Evolutionary conservation across 2,888 invertebrate species (phyloP).

Genomic region (Ceraclea dissimilis): DNA sequence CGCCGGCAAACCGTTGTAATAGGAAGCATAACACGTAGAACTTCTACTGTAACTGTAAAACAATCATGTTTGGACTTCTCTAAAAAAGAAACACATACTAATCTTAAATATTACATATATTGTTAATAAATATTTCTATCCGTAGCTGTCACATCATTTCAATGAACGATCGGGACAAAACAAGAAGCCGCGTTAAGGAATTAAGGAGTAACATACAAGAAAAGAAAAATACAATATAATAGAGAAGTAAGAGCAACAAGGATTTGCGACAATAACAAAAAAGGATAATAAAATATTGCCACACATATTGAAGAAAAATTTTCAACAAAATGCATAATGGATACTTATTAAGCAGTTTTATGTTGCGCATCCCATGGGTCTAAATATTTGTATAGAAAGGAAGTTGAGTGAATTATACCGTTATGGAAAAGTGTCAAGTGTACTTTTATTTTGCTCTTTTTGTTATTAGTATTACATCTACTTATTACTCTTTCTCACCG

Average conservation of each 20-base stretch:
- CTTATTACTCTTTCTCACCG: too few species aligned
- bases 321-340: background rate
- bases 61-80: too few species aligned
- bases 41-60: too few species aligned
- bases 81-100: too few species aligned
- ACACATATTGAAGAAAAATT: background rate
- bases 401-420: too few species aligned
- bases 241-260: background rate
- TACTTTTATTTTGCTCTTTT: too few species aligned
- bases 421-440: too few species aligned
- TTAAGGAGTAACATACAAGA: background rate
- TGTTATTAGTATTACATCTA: too few species aligned
- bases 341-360: background rate
- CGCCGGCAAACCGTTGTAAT: too few species aligned
- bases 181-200: background rate
- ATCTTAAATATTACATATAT: too few species aligned
- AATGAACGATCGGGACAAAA: background rate
- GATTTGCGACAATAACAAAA: too few species aligned
- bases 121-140: background rate
- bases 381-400: background rate
- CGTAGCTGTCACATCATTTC: background rate
- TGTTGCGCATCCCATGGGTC: background rate
- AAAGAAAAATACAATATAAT: background rate
- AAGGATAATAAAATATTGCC: background rate
- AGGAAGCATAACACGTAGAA: too few species aligned